These are phyloP conservation scores for Scotopteryx bipunctaria DNA, from an alignment of 2,888 invertebrate genomes.

Conservation along the genomic window DNA sequence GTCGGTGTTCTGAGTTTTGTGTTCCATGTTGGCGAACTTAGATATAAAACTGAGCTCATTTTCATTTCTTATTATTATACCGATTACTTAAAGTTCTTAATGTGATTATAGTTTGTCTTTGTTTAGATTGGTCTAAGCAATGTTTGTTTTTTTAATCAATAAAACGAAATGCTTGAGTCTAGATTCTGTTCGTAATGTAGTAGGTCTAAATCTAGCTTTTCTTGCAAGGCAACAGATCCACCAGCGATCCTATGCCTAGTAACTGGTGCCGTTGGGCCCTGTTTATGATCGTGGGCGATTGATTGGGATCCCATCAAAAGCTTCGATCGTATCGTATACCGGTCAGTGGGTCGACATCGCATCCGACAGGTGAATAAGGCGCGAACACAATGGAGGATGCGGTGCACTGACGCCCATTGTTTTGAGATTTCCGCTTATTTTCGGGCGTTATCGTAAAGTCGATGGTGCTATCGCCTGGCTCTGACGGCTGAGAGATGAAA, in stretches of 20 bases:
- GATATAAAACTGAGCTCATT: too few species aligned
- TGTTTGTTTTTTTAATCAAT: too few species aligned
- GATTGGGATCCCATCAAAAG: slow-evolving; percentile 57
- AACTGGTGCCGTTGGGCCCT: slow-evolving; percentile 20
- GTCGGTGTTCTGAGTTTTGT: too few species aligned
- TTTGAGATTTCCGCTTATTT: slow-evolving; percentile 45
- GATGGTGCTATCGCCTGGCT: slow-evolving; percentile 58
- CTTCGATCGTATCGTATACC: slow-evolving; percentile 55
- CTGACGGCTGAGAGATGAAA: slow-evolving; percentile 54
- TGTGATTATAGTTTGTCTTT: too few species aligned
- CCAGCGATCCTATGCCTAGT: background rate
- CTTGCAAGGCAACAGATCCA: background rate
- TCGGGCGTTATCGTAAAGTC: slow-evolving; percentile 39
- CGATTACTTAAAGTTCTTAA: too few species aligned
- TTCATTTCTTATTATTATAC: too few species aligned
- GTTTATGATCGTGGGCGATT: slow-evolving; percentile 57
- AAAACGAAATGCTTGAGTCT: too few species aligned
- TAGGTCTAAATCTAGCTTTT: too few species aligned
- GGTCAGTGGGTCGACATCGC: slow-evolving; percentile 69
- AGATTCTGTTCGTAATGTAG: too few species aligned
- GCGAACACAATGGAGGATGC: slow-evolving; percentile 50
- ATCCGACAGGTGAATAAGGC: slow-evolving; percentile 61
- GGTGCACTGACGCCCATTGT: slow-evolving; percentile 47
- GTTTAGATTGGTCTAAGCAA: too few species aligned
- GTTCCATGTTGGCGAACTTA: too few species aligned